Evolutionary conservation across 1,140 invertebrate species (phyloP), one percentile per base, ranked within the genome.

Genomic region (Caenorhabditis brenneri): DNA sequence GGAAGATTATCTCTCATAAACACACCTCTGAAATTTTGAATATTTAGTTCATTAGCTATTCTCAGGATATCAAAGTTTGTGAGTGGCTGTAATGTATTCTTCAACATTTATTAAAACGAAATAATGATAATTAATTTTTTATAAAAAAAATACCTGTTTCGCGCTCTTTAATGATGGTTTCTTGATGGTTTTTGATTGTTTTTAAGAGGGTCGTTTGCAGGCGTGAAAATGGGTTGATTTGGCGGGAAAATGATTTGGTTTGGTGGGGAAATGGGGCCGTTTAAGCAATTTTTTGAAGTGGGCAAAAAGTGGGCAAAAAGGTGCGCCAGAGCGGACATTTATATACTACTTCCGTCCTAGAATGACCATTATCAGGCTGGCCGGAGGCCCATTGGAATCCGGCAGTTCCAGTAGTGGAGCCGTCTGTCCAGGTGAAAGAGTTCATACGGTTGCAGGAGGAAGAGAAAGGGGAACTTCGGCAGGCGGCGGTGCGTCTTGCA

Each of bases 1-100:
- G 85, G 85, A 7, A 86, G 51, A 80, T 36, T 86, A 86, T 86
- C 84, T 86, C 82, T 85, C 84, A 85, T 85, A 78, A 87, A 81
- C n/a, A 81, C 48, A 7, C 80, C 80, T 29, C 80, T 69, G 33
- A 81, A 81, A 36, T 81, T 81, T 60, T 60, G 80, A 22, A 81
- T 81, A 22, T 82, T 22, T 39, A 82, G 80, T 36, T 24, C 9
- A 0, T 83, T 55, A 0, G 36, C 51, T 33, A 84, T n/a, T 39
- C 86, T 39, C 36, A 65, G 9, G 10, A 84, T 15, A 49, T 84
- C 80, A n/a, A 42, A 12, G 80, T 85, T 84, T 85, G 83, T 83
- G 1, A 84, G 42, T 3, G 83, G 46, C 80, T 85, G 80, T 15
- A 84, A 84, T 36, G 58, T 69, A 53, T 84, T 85, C 5, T n/a